A percentile compares a stretch with the other conserved stretches of the same genome.
These are phyloP conservation scores for Erethizon dorsatum DNA, from an alignment of 2,797 vertebrate species.

Conservation along the genomic window DNA sequence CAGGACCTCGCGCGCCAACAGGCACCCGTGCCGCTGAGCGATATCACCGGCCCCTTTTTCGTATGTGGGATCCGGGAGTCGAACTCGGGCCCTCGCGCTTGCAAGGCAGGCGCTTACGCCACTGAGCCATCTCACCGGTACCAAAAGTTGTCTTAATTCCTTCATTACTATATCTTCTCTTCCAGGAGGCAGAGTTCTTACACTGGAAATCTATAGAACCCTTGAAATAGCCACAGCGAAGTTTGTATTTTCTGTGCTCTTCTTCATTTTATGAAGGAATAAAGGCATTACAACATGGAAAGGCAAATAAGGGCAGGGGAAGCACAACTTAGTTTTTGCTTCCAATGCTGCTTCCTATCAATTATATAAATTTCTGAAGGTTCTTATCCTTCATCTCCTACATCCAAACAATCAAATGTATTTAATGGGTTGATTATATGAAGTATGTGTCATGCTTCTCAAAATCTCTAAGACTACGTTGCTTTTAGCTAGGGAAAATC, in stretches of 20 bases:
- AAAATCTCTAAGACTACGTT: constrained; percentile 45
- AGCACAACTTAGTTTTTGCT: not conserved
- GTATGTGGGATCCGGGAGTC: too few species aligned
- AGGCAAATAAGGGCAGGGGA: not conserved
- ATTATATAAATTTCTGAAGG: constrained; percentile 44
- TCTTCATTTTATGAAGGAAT: constrained; percentile 14
- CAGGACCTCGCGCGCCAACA: too few species aligned
- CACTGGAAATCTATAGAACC: not conserved
- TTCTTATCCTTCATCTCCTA: constrained; percentile 29
- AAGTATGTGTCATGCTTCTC: not conserved
- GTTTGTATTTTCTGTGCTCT: not conserved
- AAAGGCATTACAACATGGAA: not conserved
- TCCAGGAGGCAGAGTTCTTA: not conserved
- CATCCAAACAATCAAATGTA: not conserved
- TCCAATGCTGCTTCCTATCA: not conserved
- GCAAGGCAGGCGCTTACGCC: too few species aligned
- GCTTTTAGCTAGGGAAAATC: constrained; percentile 15
- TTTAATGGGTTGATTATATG: not conserved
- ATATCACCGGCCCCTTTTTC: too few species aligned
- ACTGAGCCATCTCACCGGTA: too few species aligned
- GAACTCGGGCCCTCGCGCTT: too few species aligned
- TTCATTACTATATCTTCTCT: not conserved
- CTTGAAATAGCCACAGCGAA: not conserved
- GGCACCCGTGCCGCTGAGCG: too few species aligned
- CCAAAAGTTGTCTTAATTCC: not conserved